Percentiles rank a stretch among this genome's conserved stretches.
Evolutionary conservation across 1,140 invertebrate species (phyloP).

Genomic region (Ladona fulva): DNA sequence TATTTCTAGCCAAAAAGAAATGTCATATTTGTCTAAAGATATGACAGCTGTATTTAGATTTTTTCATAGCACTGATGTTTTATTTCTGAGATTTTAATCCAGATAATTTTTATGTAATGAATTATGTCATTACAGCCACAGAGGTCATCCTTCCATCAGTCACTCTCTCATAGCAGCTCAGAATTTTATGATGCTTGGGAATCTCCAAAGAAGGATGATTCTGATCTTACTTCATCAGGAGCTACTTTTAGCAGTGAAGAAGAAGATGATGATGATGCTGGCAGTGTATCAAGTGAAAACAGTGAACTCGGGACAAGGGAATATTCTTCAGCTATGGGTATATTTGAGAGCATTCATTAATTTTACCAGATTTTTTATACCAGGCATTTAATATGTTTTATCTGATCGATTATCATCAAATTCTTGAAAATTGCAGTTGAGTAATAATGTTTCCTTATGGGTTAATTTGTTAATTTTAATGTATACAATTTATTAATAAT

Average conservation of each 20-base stretch:
- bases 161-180: slow-evolving; percentile 62
- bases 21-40: too few species aligned
- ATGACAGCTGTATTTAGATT: too few species aligned
- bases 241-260: slow-evolving; percentile 53
- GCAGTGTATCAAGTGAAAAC: slow-evolving; percentile 55
- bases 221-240: slow-evolving; percentile 48
- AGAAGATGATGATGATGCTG: slow-evolving; percentile 25
- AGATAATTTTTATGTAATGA: too few species aligned
- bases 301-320: slow-evolving; percentile 49
- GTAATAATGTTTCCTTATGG: too few species aligned
- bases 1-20: too few species aligned
- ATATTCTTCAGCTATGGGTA: slow-evolving; percentile 28
- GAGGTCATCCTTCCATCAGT: slow-evolving; percentile 44
- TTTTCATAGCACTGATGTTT: too few species aligned
- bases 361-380: too few species aligned
- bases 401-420: neutral
- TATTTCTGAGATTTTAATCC: too few species aligned
- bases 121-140: slow-evolving; percentile 27
- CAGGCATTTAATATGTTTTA: too few species aligned
- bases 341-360: neutral
- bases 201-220: slow-evolving; percentile 23
- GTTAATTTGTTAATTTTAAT: too few species aligned
- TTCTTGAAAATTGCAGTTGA: too few species aligned
- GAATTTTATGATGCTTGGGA: slow-evolving; percentile 82
- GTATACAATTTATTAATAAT: too few species aligned